Percentiles rank a stretch among this genome's conserved stretches.
Conservation (phyloP, 2,888 invertebrate species). For the Tetrapedia diversipes region DNA sequence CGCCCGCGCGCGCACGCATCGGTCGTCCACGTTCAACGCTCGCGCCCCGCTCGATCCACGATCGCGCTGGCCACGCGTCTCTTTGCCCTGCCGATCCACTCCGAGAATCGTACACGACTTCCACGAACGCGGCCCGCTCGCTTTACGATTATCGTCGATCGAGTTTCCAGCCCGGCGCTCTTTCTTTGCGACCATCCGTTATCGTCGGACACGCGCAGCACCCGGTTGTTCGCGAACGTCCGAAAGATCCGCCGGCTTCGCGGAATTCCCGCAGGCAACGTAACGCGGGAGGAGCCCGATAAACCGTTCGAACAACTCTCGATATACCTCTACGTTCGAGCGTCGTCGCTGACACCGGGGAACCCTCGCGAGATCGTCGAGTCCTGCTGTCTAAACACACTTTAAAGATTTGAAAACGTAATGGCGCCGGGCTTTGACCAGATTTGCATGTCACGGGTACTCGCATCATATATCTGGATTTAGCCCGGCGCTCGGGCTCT, state of each 20-base stretch:
- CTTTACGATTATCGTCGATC: conserved; percentile 51
- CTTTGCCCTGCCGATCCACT: conserved; percentile 44
- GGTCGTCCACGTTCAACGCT: conserved; percentile 66
- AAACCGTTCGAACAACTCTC: conserved; percentile 5
- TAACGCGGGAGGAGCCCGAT: background rate
- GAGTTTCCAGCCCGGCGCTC: conserved; percentile 16
- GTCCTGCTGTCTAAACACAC: conserved; percentile 82
- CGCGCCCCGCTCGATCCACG: conserved; percentile 48
- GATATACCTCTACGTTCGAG: conserved; percentile 17
- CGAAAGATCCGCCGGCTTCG: conserved; percentile 3
- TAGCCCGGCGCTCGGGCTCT: conserved; percentile 72
- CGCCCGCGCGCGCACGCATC: conserved; percentile 68
- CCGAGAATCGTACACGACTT: conserved; percentile 45
- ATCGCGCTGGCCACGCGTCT: conserved; percentile 54
- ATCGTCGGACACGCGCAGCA: too few species aligned
- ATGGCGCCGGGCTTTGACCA: conserved; percentile 82
- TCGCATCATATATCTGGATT: conserved; percentile 83
- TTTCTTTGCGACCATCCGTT: conserved; percentile 21
- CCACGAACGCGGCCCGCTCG: conserved; percentile 39
- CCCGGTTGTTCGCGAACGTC: too few species aligned
- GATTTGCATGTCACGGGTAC: conserved; percentile 83
- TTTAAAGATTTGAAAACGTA: conserved; percentile 83
- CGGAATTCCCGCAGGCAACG: too few species aligned
- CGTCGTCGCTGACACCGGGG: background rate
- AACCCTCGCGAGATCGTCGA: conserved; percentile 28